Conservation (phyloP, 2,797 vertebrate genomes). For the Crenuchus spilurus region DNA sequence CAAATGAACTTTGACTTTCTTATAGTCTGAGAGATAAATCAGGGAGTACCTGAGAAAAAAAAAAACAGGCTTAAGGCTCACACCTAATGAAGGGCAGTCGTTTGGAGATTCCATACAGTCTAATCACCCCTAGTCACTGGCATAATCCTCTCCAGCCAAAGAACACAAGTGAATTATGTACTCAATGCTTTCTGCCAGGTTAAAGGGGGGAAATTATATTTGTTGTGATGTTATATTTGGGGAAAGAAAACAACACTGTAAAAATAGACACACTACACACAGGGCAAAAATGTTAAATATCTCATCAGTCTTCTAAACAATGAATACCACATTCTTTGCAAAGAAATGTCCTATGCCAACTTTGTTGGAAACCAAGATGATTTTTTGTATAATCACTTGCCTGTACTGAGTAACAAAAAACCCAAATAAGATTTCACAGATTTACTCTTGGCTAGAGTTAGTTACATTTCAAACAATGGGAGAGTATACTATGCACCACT, state of each 20-base stretch:
- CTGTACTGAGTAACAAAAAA: neutral
- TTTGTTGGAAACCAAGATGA: too few species aligned
- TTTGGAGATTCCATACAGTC: neutral
- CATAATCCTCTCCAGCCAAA: neutral
- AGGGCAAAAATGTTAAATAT: too few species aligned
- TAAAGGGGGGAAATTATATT: too few species aligned
- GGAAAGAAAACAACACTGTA: neutral
- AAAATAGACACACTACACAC: too few species aligned
- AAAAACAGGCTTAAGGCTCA: conserved; percentile 24
- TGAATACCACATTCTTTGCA: too few species aligned
- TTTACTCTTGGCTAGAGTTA: neutral
- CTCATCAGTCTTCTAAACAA: too few species aligned
- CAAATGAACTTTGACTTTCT: conserved; percentile 11
- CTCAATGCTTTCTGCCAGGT: neutral
- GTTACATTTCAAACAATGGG: neutral
- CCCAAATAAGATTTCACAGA: too few species aligned
- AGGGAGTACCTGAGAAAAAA: conserved; percentile 10
- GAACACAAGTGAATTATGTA: neutral
- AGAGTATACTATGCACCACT: neutral
- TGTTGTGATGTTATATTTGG: too few species aligned
- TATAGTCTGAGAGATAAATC: conserved; percentile 32
- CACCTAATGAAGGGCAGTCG: neutral
- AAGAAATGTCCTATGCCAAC: too few species aligned
- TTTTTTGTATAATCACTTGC: neutral
- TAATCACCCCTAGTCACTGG: neutral